Base-by-base conservation (phyloP, 2,797 vertebrate species). In the Acanthis flammea region DNA sequence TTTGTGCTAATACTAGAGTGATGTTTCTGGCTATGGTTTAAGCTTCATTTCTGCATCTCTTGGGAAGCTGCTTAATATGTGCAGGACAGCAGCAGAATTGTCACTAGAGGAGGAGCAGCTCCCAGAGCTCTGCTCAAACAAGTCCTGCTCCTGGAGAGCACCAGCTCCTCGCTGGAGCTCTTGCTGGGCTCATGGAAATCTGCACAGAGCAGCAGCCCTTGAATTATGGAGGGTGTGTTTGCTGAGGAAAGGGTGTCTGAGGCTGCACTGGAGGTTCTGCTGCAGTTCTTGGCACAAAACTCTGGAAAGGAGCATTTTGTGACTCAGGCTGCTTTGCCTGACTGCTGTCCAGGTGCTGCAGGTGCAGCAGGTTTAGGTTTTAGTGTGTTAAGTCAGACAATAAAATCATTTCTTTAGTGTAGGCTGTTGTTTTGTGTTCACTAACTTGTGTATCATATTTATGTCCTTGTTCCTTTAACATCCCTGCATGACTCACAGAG, bases 381-480 rank as follows among this genome's bases (percentile, higher is more conserved):
- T 22, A 81, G 14, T 27, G 23, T 53, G 47, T 42, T 87, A 89
- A 73, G 81, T 60, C 74, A 71, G 81, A 31, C 25, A 41, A 53
- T 87, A 85, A 84, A 82, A n/a, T 23, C 6, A 31, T 80, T 87
- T 24, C n/a, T 63, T 89, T 71, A 70, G 66, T 2, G 2, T 22
- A 28, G 48, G 14, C 11, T 74, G 79, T 74, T 82, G 78, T 80
- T 93, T 62, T 75, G 54, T 88, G 68, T 88, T 86, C 80, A 30
- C 35, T 58, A 37, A 42, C 55, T 50, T 51, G 67, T 90, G 83
- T 67, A 79, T 91, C 57, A 39, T 91, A 90, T 92, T 96, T 87
- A 86, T 73, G 84, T 70, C 72, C 88, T 79, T 80, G 61, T 92
- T 96, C 45, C 88, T 94, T 92, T 85, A 93, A 89, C 72, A 88